phyloP scores from a whole-genome alignment of 2,797 vertebrate species.

The Pipistrellus pipistrellus region DNA sequence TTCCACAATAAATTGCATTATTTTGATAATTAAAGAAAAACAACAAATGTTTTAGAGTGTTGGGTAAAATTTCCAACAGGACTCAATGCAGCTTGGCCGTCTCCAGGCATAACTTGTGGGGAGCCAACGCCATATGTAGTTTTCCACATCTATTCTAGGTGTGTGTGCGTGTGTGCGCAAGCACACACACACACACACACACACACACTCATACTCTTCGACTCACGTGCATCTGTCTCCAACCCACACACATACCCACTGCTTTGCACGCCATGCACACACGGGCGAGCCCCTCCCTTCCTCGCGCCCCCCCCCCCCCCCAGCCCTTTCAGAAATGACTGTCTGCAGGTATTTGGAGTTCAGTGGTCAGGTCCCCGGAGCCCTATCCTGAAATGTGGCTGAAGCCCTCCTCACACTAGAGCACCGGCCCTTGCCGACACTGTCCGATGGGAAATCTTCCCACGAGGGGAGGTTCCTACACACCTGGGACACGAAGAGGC shows the following conservation, averaged over 20 bases:
- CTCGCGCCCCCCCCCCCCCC: no score
- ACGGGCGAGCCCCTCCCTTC: not conserved
- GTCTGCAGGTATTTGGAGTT: not conserved
- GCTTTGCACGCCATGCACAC: not conserved
- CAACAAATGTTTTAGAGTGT: not conserved
- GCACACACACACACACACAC: no score
- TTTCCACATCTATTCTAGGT: not conserved
- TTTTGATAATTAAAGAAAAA: conserved; percentile 58
- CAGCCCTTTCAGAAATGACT: not conserved
- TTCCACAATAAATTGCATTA: conserved; percentile 1
- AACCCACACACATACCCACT: rapidly evolving
- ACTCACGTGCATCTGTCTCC: not conserved
- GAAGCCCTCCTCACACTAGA: not conserved
- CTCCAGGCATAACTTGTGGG: not conserved
- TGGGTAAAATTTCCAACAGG: not conserved
- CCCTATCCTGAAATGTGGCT: not conserved
- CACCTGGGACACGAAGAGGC: not conserved
- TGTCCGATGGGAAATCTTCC: not conserved
- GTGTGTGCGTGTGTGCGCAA: not conserved
- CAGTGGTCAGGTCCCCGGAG: not conserved
- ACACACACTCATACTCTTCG: not conserved
- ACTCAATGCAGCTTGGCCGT: rapidly evolving
- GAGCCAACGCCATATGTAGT: not conserved
- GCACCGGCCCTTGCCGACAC: not conserved
- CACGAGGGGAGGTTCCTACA: not conserved